These are phyloP conservation scores for Ahaetulla prasina DNA, from an alignment of 2,113 vertebrate species.

Conservation along the genomic window DNA sequence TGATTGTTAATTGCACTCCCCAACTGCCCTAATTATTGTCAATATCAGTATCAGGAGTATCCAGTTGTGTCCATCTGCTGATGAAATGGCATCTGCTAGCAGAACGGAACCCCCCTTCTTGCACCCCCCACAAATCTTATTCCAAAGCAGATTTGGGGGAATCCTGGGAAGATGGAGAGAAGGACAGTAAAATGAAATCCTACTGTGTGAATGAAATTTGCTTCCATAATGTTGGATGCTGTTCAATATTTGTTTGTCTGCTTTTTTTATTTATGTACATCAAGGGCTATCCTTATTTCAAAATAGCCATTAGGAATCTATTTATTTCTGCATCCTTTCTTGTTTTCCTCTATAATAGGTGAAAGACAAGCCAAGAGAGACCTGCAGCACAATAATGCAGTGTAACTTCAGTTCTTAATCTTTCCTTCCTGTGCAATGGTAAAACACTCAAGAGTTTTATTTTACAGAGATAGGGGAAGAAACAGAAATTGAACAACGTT, in stretches of 20 bases:
- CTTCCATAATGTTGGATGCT: background rate
- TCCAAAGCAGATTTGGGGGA: background rate
- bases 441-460: background rate
- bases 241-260: background rate
- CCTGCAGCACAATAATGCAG: background rate
- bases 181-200: background rate
- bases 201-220: background rate
- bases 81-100: background rate
- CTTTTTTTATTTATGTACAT: background rate
- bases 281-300: background rate
- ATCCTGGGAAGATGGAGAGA: background rate
- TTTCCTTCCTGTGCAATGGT: background rate
- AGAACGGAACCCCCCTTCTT: background rate
- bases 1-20: background rate
- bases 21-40: background rate
- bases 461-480: background rate
- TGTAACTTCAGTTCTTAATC: background rate
- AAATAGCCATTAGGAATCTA: background rate
- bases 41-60: background rate
- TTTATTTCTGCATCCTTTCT: background rate
- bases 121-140: background rate
- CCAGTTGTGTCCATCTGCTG: background rate
- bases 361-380: background rate
- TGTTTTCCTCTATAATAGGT: background rate
- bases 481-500: background rate